These are phyloP conservation scores for Pyrocoelia pectoralis DNA, from an alignment of 2,888 invertebrate species.

Conservation along the genomic window DNA sequence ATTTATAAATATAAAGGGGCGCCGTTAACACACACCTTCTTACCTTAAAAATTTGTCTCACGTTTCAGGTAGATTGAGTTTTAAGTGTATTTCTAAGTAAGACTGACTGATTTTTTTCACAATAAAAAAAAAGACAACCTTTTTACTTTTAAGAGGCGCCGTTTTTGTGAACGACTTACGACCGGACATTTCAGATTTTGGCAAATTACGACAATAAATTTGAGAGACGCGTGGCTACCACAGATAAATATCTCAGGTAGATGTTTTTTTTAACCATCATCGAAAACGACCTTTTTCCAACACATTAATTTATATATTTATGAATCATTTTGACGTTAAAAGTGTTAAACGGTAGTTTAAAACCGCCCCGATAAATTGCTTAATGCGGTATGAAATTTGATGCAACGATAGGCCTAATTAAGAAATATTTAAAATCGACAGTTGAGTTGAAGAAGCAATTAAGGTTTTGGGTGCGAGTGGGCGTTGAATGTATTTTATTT, in stretches of 20 bases:
- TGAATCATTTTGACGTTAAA: slow-evolving; percentile 12
- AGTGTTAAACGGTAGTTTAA: slow-evolving; percentile 9
- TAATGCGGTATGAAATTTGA: neutral
- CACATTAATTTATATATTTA: slow-evolving; percentile 10
- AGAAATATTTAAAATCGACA: neutral
- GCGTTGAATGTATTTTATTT: no score
- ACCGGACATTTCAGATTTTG: slow-evolving; percentile 50
- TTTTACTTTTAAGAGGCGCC: slow-evolving; percentile 40
- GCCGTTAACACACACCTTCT: slow-evolving; percentile 11
- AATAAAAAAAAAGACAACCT: slow-evolving; percentile 42
- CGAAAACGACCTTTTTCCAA: neutral
- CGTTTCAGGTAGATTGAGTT: slow-evolving; percentile 52
- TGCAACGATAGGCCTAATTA: neutral
- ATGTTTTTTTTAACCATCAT: slow-evolving; percentile 6
- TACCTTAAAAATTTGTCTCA: neutral
- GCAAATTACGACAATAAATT: slow-evolving; percentile 56
- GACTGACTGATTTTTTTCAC: slow-evolving; percentile 49
- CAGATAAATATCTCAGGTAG: slow-evolving; percentile 48
- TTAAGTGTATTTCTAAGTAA: slow-evolving; percentile 55
- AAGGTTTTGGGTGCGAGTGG: no score
- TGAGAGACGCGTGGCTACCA: slow-evolving; percentile 50
- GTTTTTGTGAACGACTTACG: slow-evolving; percentile 34
- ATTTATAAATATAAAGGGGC: slow-evolving; percentile 19
- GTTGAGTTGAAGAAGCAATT: no score
- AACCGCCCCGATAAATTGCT: slow-evolving; percentile 3